Conservation (phyloP, 2,888 invertebrate species). For the Epinotia nisella region DNA sequence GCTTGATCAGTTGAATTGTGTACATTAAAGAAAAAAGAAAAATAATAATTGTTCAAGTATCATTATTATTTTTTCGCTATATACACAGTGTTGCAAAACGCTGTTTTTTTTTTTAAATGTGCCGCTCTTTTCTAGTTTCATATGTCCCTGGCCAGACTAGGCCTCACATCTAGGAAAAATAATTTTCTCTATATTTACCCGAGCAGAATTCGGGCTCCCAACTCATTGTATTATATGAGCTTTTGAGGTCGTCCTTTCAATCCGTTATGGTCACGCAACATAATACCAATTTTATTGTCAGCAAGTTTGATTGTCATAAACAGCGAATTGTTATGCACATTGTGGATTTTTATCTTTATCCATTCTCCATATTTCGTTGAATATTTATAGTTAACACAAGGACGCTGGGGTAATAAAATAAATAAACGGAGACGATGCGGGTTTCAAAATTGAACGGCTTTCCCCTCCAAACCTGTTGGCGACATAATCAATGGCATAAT, state of each 20-base stretch:
- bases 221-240: slow-evolving; percentile 7
- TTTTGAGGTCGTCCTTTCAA: slow-evolving; percentile 28
- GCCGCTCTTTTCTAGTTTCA: too few relatives aligned
- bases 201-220: neutral
- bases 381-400: slow-evolving; percentile 18
- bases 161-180: too few relatives aligned
- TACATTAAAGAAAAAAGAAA: too few relatives aligned
- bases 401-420: slow-evolving; percentile 30
- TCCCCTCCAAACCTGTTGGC: slow-evolving; percentile 31
- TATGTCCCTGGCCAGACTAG: too few relatives aligned
- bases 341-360: slow-evolving; percentile 10
- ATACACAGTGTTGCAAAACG: too few relatives aligned
- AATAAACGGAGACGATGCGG: slow-evolving; percentile 29
- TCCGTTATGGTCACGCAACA: slow-evolving; percentile 8
- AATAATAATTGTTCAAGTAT: too few relatives aligned
- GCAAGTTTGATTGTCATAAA: slow-evolving; percentile 22
- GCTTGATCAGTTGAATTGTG: too few relatives aligned
- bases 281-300: slow-evolving; percentile 25
- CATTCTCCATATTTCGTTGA: slow-evolving; percentile 10
- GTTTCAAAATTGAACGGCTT: slow-evolving; percentile 38
- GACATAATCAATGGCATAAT: slow-evolving; percentile 6
- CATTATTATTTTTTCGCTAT: too few relatives aligned
- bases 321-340: neutral
- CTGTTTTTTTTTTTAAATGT: too few relatives aligned
- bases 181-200: too few relatives aligned